Base-by-base conservation (phyloP, 1,140 invertebrate genomes). In the Batillaria attramentaria region DNA sequence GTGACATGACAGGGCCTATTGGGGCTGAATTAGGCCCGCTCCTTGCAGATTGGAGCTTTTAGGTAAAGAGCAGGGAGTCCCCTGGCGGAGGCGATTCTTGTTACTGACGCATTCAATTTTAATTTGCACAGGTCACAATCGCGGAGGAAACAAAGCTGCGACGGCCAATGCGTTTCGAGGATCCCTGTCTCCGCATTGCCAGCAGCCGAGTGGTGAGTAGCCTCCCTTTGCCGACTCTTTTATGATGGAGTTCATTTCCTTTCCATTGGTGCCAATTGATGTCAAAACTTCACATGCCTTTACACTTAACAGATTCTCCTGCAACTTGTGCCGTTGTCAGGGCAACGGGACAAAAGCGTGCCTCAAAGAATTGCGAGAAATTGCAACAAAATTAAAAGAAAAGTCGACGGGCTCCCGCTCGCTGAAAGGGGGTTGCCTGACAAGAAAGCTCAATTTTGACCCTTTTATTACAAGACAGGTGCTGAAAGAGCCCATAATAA, bases 221-320 rank as follows among this genome's bases (percentile, higher is more conserved):
- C 42, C 24, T 72, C 66, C 66, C 74, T 75, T 75, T 70, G 79
- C 28, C 28, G 57, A n/a, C 72, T 77, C 79, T 80, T 80, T 80
- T 80, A 80, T 80, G 73, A 72, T 70, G 74, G 68, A 43, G 39
- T 80, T 80, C 79, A 80, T 80, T 80, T 80, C 79, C 79, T 80
- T 72, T 80, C 74, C 69, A 80, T 80, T 80, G 62, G 73, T 72
- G 75, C 46, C 79, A 80, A 80, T 80, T 76, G 65, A 80, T 77
- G 79, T 80, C 79, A 77, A 80, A 80, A 77, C 74, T 80, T 80
- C 79, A 80, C 79, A 80, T 80, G 73, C 69, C 73, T 72, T 76
- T 77, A 80, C 79, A 80, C 74, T 80, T 80, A 80, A 77, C 79
- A 72, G 46, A 80, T 62, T 77, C 57, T 77, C 54, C 41, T 66